These are phyloP conservation scores for Pollenia griseotomentosa DNA, from an alignment of 2,888 invertebrate species.

Conservation along the genomic window DNA sequence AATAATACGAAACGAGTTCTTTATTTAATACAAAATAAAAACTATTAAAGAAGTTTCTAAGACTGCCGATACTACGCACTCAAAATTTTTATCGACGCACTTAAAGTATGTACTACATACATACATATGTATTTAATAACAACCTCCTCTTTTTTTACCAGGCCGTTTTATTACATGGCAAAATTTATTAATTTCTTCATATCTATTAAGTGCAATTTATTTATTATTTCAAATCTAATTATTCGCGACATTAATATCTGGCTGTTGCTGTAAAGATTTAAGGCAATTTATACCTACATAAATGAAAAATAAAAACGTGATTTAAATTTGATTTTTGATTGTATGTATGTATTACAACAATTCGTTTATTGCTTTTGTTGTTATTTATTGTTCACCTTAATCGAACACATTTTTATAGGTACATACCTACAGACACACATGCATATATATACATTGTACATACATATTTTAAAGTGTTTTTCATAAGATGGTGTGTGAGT, in stretches of 20 bases:
- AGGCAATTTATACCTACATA: too few relatives aligned
- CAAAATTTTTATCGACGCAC: neutral
- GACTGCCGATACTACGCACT: neutral
- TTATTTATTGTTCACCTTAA: neutral
- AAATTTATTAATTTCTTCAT: neutral
- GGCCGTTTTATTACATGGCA: neutral
- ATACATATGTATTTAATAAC: neutral
- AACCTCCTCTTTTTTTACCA: neutral
- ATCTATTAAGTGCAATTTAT: too few relatives aligned
- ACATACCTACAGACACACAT: too few relatives aligned
- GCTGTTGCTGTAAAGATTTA: too few relatives aligned
- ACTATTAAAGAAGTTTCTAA: neutral
- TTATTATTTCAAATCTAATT: neutral
- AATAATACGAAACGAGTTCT: neutral
- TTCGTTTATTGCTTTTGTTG: neutral
- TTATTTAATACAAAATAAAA: neutral
- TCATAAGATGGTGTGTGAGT: neutral
- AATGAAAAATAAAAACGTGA: conserved; percentile 7
- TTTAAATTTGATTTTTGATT: conserved; percentile 13
- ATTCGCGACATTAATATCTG: neutral
- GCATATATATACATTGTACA: too few relatives aligned
- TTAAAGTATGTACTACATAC: neutral
- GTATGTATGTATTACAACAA: neutral
- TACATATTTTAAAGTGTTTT: neutral
- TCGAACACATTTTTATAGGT: neutral